A percentile compares a stretch with the other conserved stretches of the same genome.
Evolutionary conservation across 1,140 invertebrate genomes (phyloP).

Genomic region (Danaus melanippus): DNA sequence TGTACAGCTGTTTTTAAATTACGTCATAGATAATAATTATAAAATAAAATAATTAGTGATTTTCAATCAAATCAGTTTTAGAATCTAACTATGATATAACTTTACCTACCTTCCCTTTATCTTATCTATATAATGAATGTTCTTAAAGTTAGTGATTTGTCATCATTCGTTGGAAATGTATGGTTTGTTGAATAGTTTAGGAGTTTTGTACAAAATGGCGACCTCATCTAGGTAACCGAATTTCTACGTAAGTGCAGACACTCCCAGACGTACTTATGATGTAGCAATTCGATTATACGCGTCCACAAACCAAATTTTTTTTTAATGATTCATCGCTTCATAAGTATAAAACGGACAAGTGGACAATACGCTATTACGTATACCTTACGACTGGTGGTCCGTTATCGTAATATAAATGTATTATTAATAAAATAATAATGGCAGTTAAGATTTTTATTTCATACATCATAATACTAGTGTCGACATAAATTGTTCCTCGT

Average conservation of each 20-base stretch:
- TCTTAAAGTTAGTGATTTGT: slow-evolving; percentile 65
- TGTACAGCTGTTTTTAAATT: slow-evolving; percentile 33
- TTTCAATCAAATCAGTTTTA: slow-evolving; percentile 48
- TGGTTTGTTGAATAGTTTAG: slow-evolving; percentile 45
- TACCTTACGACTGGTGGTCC: slow-evolving; percentile 3
- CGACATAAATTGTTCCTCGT: too few species aligned
- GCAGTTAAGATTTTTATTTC: too few species aligned
- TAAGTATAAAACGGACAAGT: too few species aligned
- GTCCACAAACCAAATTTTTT: not conserved
- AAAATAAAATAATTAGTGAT: slow-evolving; percentile 26
- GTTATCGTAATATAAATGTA: slow-evolving; percentile 1
- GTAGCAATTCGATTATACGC: slow-evolving; percentile 10
- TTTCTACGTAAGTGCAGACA: slow-evolving; percentile 58
- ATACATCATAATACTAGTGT: too few species aligned
- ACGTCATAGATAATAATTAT: slow-evolving; percentile 27
- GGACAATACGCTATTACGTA: slow-evolving; percentile 8
- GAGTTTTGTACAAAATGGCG: slow-evolving; percentile 66
- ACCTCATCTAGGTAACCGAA: slow-evolving; percentile 70
- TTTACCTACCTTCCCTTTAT: slow-evolving; percentile 56
- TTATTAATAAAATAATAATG: not conserved
- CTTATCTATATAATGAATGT: slow-evolving; percentile 68
- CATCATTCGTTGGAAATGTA: slow-evolving; percentile 62
- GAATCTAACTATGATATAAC: slow-evolving; percentile 42
- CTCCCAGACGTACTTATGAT: slow-evolving; percentile 14
- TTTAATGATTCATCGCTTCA: too few species aligned